A percentile compares a stretch with the other conserved stretches of the same genome.
Evolutionary conservation across 2,797 vertebrate species (phyloP).

Genomic region (Pitangus sulphuratus): DNA sequence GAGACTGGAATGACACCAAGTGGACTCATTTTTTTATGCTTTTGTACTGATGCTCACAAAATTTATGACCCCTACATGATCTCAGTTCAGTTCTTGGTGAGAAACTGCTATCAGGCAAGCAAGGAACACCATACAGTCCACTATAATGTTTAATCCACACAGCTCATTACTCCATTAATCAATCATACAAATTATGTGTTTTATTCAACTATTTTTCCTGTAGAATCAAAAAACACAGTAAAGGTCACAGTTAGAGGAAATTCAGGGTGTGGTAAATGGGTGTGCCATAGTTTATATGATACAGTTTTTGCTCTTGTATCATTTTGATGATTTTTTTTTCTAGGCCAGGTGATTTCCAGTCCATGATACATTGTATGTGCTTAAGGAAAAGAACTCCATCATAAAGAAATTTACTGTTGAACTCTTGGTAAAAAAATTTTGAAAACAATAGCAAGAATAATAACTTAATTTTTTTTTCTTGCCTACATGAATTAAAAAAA

Average conservation of each 20-base stretch:
- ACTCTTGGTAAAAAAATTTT: background rate
- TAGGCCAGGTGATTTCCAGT: background rate
- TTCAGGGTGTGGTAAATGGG: accelerated
- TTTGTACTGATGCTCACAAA: background rate
- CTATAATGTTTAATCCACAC: background rate
- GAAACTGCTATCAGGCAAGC: background rate
- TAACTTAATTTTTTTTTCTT: background rate
- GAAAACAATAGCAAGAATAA: background rate
- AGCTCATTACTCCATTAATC: background rate
- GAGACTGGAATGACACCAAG: background rate
- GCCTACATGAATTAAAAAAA: background rate
- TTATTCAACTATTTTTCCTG: constrained; percentile 1
- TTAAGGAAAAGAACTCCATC: background rate
- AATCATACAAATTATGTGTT: background rate
- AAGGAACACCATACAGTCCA: background rate
- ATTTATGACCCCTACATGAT: background rate
- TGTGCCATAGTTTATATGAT: background rate
- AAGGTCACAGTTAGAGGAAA: background rate
- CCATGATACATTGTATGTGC: too few relatives aligned
- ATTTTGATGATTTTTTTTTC: background rate
- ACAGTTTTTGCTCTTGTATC: background rate
- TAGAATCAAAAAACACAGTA: background rate
- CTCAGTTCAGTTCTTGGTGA: background rate
- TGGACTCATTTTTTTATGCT: background rate
- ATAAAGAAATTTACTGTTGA: background rate